Percentiles rank a stretch among this genome's conserved stretches.
Conservation (phyloP, 1,140 invertebrate genomes). For the Tetranychus cinnabarinus region DNA sequence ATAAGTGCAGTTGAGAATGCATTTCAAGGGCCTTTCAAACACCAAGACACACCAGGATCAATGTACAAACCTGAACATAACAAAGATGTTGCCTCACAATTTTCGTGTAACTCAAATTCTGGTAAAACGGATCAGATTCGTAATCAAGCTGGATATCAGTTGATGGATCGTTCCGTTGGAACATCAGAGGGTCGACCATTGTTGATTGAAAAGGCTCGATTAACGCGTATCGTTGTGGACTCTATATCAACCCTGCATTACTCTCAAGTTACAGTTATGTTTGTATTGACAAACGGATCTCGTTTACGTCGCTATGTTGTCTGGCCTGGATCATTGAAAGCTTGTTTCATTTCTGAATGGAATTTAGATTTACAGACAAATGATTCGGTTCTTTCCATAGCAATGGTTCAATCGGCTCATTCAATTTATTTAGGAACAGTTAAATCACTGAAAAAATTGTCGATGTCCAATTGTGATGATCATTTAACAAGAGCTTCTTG, state of each 20-base stretch:
- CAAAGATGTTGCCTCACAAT: slow-evolving; percentile 29
- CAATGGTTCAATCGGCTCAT: slow-evolving; percentile 51
- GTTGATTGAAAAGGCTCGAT: slow-evolving; percentile 12
- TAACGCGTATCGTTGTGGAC: slow-evolving; percentile 24
- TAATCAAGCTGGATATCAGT: slow-evolving; percentile 33
- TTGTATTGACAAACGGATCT: slow-evolving; percentile 47
- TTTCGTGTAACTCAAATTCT: slow-evolving; percentile 21
- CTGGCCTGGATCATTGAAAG: slow-evolving; percentile 35
- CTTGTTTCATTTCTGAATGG: slow-evolving; percentile 62
- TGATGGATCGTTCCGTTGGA: slow-evolving; percentile 66
- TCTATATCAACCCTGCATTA: slow-evolving; percentile 18
- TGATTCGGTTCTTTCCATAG: slow-evolving; percentile 37
- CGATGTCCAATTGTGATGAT: slow-evolving; percentile 46
- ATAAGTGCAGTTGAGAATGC: slow-evolving; percentile 52
- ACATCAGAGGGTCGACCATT: slow-evolving; percentile 40
- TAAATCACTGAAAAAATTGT: slow-evolving; percentile 38
- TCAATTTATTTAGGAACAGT: slow-evolving; percentile 59
- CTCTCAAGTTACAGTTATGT: slow-evolving; percentile 38
- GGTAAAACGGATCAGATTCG: not conserved
- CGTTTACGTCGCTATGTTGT: slow-evolving; percentile 55
- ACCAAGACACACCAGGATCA: slow-evolving; percentile 44
- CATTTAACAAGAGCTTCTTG: slow-evolving; percentile 38
- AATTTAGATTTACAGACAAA: slow-evolving; percentile 28
- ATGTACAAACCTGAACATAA: slow-evolving; percentile 39
- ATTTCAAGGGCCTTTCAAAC: slow-evolving; percentile 68